Base-by-base conservation (phyloP, 2,797 vertebrate genomes). In the Gambelia wislizenii region DNA sequence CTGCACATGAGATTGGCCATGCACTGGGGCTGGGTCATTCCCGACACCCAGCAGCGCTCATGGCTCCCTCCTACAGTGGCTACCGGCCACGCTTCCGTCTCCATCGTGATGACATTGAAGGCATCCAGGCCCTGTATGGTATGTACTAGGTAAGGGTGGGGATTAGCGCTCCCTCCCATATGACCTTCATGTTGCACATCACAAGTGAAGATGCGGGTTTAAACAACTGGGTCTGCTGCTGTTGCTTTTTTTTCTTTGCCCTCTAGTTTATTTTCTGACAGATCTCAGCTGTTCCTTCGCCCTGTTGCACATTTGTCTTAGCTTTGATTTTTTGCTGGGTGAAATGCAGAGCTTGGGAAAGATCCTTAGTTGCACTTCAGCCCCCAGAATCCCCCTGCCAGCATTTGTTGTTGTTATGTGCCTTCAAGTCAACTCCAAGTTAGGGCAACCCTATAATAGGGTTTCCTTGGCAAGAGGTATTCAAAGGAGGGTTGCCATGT, bases 1-100 rank as follows among this genome's bases (percentile, higher is more conserved):
- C 98, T 6, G 97, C 98, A 83, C 98, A 99, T 54, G 98, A 99
- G 94, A 97, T 99, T 7, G 98, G 98, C 70, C 98, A 99, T 1
- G 98, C 98, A 30, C 97, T 99, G 47, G 98, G 98, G 2, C 96
- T 99, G 84, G 98, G 97, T 39, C 98, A 98, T 94, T 99, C 98
- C n/a, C 96, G 98, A 86, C 97, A 96, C 85, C 96, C 92, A 12
- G 94, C 89, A 0, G 97, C 98, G 12, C 97, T 99, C 83, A 99
- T 98, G 98, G 98, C 97, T 1, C 97, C 98, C 0, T 90, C 98
- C 82, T 98, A 99, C 87, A 42, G 84, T 20, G 98, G 98, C 47
- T 99, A 98, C 94, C 96, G 90, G 20, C 64, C 90, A 85, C 95
- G 97, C 95, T 98, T 98, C 95, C 96, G 89, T 83, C 96, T 98